Percentiles rank a stretch among this genome's conserved stretches.
phyloP scores from a whole-genome alignment of 92 coral and sea anemone species.

The Zoanthus solanderi region DNA sequence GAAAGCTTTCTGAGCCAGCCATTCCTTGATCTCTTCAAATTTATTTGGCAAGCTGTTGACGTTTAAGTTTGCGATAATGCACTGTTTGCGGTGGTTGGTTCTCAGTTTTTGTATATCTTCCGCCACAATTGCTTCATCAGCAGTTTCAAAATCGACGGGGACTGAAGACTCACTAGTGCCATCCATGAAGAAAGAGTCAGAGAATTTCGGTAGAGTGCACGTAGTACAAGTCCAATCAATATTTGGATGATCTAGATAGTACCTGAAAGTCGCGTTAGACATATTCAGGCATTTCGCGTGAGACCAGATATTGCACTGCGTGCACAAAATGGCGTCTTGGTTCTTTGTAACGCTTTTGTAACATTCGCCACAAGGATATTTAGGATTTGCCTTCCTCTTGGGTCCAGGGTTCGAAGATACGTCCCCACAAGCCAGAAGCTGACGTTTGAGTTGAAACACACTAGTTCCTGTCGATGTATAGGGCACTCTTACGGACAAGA shows the following conservation, averaged over 20 bases:
- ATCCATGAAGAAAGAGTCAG: constrained; percentile 44
- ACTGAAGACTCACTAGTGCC: too few relatives aligned
- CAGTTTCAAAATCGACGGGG: too few relatives aligned
- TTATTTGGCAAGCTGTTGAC: too few relatives aligned
- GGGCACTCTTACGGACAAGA: constrained; percentile 19
- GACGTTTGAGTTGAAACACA: constrained; percentile 35
- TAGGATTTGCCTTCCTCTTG: constrained; percentile 28
- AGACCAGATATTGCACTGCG: constrained; percentile 48
- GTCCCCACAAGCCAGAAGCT: constrained; percentile 48
- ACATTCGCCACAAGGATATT: constrained; percentile 57
- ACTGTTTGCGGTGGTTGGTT: too few relatives aligned
- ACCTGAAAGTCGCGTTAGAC: constrained; percentile 31
- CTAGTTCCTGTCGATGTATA: constrained; percentile 50
- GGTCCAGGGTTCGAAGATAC: constrained; percentile 52
- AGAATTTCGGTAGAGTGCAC: constrained; percentile 50
- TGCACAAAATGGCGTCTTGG: constrained; percentile 65
- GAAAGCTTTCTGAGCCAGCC: too few relatives aligned
- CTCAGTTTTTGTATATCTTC: too few relatives aligned
- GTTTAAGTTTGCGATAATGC: too few relatives aligned
- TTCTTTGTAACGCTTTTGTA: constrained; percentile 43
- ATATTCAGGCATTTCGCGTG: constrained; percentile 59
- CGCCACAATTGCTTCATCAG: too few relatives aligned
- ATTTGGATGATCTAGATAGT: constrained; percentile 47
- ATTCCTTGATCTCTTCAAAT: too few relatives aligned
- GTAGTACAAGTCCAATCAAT: constrained; percentile 51